These are phyloP conservation scores for Pterocles burchelli DNA, from an alignment of 2,113 vertebrate genomes.

Conservation along the genomic window DNA sequence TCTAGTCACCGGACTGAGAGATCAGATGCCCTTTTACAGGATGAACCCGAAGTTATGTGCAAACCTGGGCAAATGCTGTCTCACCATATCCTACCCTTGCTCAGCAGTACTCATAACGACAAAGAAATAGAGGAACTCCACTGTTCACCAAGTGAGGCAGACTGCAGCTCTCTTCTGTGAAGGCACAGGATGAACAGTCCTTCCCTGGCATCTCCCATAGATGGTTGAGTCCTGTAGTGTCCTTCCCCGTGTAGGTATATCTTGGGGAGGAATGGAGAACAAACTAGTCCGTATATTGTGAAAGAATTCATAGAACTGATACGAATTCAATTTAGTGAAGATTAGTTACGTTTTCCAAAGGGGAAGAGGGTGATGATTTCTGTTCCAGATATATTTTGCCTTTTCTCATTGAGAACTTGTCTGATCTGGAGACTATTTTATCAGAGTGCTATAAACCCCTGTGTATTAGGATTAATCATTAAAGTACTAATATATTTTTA, in stretches of 20 bases:
- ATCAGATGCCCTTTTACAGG: background rate
- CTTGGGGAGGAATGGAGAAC: background rate
- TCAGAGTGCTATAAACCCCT: background rate
- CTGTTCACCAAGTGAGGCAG: background rate
- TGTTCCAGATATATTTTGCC: background rate
- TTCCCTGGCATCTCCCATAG: background rate
- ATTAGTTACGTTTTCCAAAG: background rate
- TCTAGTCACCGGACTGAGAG: background rate
- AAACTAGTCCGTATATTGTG: background rate
- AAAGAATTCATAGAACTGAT: background rate
- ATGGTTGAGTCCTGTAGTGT: background rate
- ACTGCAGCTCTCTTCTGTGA: background rate
- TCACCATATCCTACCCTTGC: background rate
- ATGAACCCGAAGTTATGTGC: background rate
- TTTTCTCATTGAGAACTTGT: background rate
- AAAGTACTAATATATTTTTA: constrained; percentile 28
- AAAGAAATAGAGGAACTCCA: background rate
- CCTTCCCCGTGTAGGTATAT: background rate
- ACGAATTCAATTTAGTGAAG: background rate
- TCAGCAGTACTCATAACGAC: background rate
- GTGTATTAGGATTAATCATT: constrained; percentile 6
- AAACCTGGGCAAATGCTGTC: background rate
- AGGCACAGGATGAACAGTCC: background rate
- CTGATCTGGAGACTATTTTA: background rate
- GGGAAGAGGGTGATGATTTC: background rate